Evolutionary conservation across 1,140 invertebrate genomes (phyloP), one percentile per base, ranked within the genome.

Genomic region (Macrotrachela quadricornifera): DNA sequence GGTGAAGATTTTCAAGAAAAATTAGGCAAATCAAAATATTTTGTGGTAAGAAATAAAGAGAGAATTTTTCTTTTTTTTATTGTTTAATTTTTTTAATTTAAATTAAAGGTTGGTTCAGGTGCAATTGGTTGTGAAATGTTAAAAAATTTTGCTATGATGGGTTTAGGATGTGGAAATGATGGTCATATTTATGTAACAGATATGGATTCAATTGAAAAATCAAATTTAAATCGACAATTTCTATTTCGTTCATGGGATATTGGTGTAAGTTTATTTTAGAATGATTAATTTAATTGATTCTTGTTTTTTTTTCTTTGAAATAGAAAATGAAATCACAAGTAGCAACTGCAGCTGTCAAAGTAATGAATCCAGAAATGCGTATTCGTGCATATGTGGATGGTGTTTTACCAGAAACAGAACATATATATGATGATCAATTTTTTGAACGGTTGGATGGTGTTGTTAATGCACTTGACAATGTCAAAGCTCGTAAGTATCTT

Each of bases 171-270:
- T 45, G 74, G 68, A n/a, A 16, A 38, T 1, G 76, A 76, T 51
- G 71, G 71, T 4, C 49, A 63, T 21, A 72, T 94, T 9, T 80
- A 78, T 40, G 80, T 99, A 14, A 99, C 94, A 37, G 94, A 99
- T 64, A 97, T 97, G 91, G 94, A 99, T 73, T 77, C 87, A 48
- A 99, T 99, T 61, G 92, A 97, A 71, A 91, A 92, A 66, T 94
- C 87, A 12, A 99, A 99, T 73, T 75, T 99, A 50, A 99, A 97
- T 72, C 74, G 94, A 53, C 94, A 99, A 72, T 99, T 99, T 71
- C 75, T 99, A 8, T 99, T 99, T 74, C 74, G 91, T 57, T 80
- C 85, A 3, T 76, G 79, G 54, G 88, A 99, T 73, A 87, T 97
- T 13, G 21, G 21, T 4, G 21, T 30, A 30, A 30, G 3, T 30